Conservation (phyloP, 2,888 invertebrate genomes). For the Leuctra nigra region DNA sequence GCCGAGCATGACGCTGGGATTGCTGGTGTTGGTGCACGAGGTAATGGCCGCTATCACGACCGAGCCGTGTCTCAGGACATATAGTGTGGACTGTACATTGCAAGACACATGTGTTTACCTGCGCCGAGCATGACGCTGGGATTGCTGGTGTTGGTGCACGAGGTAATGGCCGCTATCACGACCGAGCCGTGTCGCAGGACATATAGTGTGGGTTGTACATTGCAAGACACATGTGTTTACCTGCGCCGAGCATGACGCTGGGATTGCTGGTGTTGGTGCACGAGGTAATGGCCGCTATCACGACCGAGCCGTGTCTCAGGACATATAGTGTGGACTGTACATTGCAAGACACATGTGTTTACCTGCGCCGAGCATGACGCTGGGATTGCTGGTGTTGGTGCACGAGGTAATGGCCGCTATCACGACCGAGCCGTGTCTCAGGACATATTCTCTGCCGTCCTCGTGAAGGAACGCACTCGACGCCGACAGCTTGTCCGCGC, state of each 20-base stretch:
- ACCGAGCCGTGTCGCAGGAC: conserved; percentile 44
- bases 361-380: conserved; percentile 97
- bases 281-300: conserved; percentile 96
- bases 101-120: too few relatives aligned
- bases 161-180: conserved; percentile 95
- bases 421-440: conserved; percentile 88
- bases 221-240: too few relatives aligned
- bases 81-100: too few relatives aligned
- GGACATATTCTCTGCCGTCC: conserved; percentile 71
- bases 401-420: conserved; percentile 98
- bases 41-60: conserved; percentile 97
- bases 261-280: conserved; percentile 99
- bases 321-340: not conserved
- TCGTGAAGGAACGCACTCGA: conserved; percentile 69
- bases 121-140: conserved; percentile 98
- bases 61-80: conserved; percentile 76
- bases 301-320: conserved; percentile 48
- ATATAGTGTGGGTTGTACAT: not conserved
- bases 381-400: conserved; percentile 97
- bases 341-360: conserved; percentile 27
- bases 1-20: conserved; percentile 97
- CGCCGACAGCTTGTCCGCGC: conserved; percentile 53
- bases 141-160: conserved; percentile 97
- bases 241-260: conserved; percentile 96
- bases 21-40: conserved; percentile 96